Evolutionary conservation across 2,797 vertebrate species (phyloP), one percentile per base, ranked within the genome.

Genomic region (Simalia tracyae): DNA sequence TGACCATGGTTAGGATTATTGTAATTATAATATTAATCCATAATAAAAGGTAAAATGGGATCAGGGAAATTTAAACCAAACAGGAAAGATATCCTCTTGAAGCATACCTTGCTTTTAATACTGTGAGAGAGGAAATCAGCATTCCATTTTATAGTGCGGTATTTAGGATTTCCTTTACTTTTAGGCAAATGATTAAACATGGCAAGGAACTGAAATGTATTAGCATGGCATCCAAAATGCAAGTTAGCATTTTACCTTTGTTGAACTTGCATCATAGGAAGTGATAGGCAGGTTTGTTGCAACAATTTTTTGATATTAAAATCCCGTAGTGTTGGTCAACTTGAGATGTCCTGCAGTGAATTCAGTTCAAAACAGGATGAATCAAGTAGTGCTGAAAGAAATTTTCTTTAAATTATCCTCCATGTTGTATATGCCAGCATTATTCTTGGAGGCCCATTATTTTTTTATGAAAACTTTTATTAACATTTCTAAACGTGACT

Each of bases 391-490:
- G 50, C 85, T 94, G 91, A 93, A 97, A 96, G 95, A 91, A 95
- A 3, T 15, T 2, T 31, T 15, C 14, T 31, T 68, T 4, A 26
- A 63, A 14, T 7, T 2, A 11, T 19, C 66, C 36, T 36, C 66
- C 66, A 36, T 36, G 15, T 36, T 96, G 96, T 95, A 94, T 95
- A 93, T 93, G 93, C 84, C 88, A 95, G 93, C 91, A 63, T 97
- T 96, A 94, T 90, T 97, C 94, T 95, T 96, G 94, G 94, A 96
- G 94, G 64, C 61, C 96, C 56, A 0, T 95, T 94, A 84, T 97
- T 94, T 97, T 42, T 97, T 97, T 96, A 97, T 96, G 94, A 97
- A 97, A 97, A 98, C 96, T 97, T 97, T 96, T 97, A 97, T 97
- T 97, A 98, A 97, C 95, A 88, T 96, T 96, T 97, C 50, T 95